Evolutionary conservation across 2,888 invertebrate genomes (phyloP), one percentile per base, ranked within the genome.

Genomic region (Netelia fuscicornis): DNA sequence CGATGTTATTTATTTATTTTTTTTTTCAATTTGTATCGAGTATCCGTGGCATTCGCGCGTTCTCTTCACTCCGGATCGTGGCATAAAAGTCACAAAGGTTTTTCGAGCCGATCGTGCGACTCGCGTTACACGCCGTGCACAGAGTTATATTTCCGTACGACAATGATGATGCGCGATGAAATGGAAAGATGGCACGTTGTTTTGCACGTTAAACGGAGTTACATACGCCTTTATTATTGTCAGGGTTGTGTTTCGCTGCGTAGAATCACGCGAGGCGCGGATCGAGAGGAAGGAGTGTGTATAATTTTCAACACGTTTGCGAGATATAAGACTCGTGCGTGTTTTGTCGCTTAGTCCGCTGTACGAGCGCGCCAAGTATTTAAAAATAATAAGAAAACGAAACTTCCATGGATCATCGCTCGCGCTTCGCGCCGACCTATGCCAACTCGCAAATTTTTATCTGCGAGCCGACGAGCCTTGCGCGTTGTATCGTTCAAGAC

Each of bases 361-460:
- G 42, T 44, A 60, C 37, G 60, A 58, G 20, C 3, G 25, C 25
- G 13, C 44, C 11, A 13, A 48, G 13, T 13, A 48, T 13, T 48
- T 10, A 48, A 75, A 77, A 44, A 56, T 10, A 54, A 56, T 44
- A 62, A 56, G 72, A 64, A 42, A 42, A 42, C 10, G 52, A 58
- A 13, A 30, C 42, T 42, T 9, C 42, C 10, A 2, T 0, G n/a
- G 56, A 2, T 76, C 11, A 25, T 54, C 25, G 11, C 65, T 13
- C 23, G 11, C 20, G 13, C n/a, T 68, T 78, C 79, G 81, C 54
- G 56, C 86, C 81, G 86, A 86, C 86, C 89, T 87, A 87, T 87
- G 86, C 88, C 72, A 72, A 82, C 60, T 64, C 60, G 54, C 37
- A 20, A 89, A 88, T 88, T 86, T 88, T 88, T 87, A 88, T 88